These are phyloP conservation scores for Synaphobranchus kaupii DNA, from an alignment of 2,797 vertebrate species.

Conservation along the genomic window DNA sequence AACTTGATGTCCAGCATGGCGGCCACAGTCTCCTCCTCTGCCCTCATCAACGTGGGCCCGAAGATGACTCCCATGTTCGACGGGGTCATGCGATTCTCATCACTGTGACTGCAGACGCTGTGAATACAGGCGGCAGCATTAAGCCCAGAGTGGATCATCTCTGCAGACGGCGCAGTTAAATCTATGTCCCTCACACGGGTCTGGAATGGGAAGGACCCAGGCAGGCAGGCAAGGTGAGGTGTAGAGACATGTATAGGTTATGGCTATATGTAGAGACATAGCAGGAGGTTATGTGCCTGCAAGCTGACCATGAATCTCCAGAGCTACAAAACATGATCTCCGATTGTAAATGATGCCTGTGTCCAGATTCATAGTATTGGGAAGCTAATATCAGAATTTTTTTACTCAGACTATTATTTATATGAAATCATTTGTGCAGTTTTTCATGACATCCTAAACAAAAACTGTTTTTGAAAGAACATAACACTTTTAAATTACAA, in stretches of 20 bases:
- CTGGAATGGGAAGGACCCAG: background rate
- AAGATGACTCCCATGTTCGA: conserved; percentile 98
- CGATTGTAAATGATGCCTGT: background rate
- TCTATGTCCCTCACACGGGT: background rate
- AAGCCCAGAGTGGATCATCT: background rate
- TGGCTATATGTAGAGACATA: no score
- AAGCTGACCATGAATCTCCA: conserved; percentile 29
- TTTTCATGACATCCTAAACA: background rate
- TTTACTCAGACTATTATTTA: background rate
- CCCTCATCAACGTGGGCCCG: conserved; percentile 93
- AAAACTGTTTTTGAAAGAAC: background rate
- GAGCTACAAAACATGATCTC: background rate
- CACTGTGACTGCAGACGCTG: conserved; percentile 89
- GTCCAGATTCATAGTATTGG: background rate
- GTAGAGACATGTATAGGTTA: no score
- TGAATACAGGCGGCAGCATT: conserved; percentile 7
- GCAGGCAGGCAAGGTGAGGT: background rate
- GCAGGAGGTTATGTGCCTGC: background rate
- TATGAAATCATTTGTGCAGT: background rate
- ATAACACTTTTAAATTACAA: background rate
- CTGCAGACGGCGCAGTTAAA: background rate
- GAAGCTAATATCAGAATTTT: background rate
- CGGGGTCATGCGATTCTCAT: conserved; percentile 89
- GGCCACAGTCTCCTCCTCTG: conserved; percentile 94
- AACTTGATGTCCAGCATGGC: conserved; percentile 99